phyloP scores from a whole-genome alignment of 2,113 vertebrate genomes.

The Romanogobio albipinnatus region DNA sequence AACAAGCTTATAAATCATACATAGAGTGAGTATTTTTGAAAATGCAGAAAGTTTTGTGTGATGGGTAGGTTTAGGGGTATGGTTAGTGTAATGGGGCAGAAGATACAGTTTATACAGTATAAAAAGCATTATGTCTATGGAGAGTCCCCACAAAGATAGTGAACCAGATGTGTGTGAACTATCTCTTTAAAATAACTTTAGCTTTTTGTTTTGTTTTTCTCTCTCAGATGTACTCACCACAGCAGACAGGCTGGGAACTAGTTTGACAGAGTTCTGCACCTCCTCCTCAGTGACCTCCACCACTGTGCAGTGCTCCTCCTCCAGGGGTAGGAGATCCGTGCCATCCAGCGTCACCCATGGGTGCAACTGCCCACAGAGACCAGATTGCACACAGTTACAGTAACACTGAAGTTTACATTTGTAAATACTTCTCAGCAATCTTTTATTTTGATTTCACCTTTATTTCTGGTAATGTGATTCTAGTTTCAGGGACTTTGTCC shows the following conservation, averaged over 20 bases:
- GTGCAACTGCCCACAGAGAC: conserved; percentile 76
- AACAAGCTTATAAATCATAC: too few species aligned
- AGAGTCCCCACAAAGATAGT: too few species aligned
- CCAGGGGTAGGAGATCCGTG: conserved; percentile 82
- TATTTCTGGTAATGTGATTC: conserved; percentile 88
- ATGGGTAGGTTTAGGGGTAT: too few species aligned
- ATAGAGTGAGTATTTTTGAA: too few species aligned
- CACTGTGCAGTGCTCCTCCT: conserved; percentile 89
- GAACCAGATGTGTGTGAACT: too few species aligned
- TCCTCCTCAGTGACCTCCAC: conserved; percentile 96
- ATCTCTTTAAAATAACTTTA: background rate
- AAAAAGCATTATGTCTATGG: too few species aligned
- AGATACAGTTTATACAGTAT: too few species aligned
- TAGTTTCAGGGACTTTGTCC: conserved; percentile 87
- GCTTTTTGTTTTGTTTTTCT: too few species aligned
- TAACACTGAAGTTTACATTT: too few species aligned
- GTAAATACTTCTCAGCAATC: background rate
- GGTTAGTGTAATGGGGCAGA: too few species aligned
- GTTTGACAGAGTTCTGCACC: conserved; percentile 91
- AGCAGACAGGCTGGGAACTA: conserved; percentile 89
- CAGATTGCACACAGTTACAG: background rate
- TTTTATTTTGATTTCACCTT: conserved; percentile 78
- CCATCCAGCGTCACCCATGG: conserved; percentile 85
- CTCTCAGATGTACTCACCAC: conserved; percentile 79
- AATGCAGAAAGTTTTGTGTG: too few species aligned